These are phyloP conservation scores for Sebastes diaconus DNA, from an alignment of 2,797 vertebrate species.

Conservation along the genomic window DNA sequence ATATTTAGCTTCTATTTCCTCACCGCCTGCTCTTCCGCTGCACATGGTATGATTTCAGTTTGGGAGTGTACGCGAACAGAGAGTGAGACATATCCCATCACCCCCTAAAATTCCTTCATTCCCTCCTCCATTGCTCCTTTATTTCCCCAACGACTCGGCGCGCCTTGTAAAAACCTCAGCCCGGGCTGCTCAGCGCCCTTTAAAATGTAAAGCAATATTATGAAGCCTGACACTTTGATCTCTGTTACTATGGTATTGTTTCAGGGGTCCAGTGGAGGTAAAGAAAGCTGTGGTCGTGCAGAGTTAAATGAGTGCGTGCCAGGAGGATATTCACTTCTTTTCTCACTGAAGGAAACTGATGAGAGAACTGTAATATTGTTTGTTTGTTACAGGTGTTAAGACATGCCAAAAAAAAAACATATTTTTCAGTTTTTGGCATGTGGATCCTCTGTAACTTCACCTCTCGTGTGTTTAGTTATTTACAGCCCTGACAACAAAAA, in stretches of 20 bases:
- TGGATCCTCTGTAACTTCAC: conserved; percentile 65
- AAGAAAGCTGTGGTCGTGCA: conserved; percentile 41
- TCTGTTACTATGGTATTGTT: conserved; percentile 72
- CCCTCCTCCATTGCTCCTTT: conserved; percentile 69
- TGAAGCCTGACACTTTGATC: conserved; percentile 75
- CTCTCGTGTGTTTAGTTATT: conserved; percentile 79
- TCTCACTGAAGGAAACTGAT: conserved; percentile 29
- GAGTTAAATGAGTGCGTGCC: conserved; percentile 27
- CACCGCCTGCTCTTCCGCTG: conserved; percentile 66
- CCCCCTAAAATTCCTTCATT: conserved; percentile 74
- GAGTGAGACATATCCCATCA: conserved; percentile 65
- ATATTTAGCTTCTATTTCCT: conserved; percentile 77
- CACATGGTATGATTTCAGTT: conserved; percentile 67
- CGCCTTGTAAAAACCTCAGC: conserved; percentile 73
- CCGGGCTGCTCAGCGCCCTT: conserved; percentile 68
- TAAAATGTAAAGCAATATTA: conserved; percentile 80
- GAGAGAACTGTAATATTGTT: conserved; percentile 37
- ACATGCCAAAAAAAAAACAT: conserved; percentile 10
- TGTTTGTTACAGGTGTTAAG: conserved; percentile 64
- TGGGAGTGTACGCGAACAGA: conserved; percentile 36
- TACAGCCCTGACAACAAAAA: conserved; percentile 77
- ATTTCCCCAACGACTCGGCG: conserved; percentile 75
- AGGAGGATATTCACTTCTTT: conserved; percentile 43
- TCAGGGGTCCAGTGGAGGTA: conserved; percentile 69
- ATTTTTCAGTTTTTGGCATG: conserved; percentile 51